These are phyloP conservation scores for Carlito syrichta DNA, from an alignment of 2,113 vertebrate species.

Conservation along the genomic window DNA sequence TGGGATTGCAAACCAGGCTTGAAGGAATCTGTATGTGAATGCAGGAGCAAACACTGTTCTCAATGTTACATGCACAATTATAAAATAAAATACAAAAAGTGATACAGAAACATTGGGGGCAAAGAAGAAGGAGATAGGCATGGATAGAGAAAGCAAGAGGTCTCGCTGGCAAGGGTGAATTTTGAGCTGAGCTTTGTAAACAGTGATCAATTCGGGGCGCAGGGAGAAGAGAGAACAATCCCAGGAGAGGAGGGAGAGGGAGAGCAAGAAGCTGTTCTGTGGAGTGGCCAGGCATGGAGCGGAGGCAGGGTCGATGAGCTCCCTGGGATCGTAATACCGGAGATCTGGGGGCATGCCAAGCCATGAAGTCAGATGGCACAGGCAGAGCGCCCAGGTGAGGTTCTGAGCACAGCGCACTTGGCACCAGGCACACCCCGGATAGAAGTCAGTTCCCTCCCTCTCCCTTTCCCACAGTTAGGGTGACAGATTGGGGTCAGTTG, in stretches of 20 bases:
- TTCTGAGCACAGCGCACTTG: background rate
- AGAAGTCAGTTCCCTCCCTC: background rate
- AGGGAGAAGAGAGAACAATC: background rate
- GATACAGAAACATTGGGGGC: background rate
- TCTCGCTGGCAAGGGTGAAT: accelerated
- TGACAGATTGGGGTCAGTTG: background rate
- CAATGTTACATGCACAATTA: accelerated
- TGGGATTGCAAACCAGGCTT: accelerated
- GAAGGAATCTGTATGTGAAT: background rate
- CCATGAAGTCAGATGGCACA: background rate
- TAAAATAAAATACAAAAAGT: background rate
- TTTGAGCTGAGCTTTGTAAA: background rate
- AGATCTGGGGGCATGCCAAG: background rate
- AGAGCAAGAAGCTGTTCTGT: accelerated
- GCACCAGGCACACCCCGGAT: background rate
- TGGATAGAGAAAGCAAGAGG: background rate
- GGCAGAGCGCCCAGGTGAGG: background rate
- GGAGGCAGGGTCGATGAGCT: background rate
- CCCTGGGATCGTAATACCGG: accelerated
- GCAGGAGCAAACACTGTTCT: background rate
- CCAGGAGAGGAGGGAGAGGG: accelerated
- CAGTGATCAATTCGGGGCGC: accelerated
- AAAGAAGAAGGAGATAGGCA: background rate
- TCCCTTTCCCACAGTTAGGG: accelerated
- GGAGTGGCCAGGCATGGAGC: accelerated